Percentiles rank a stretch among this genome's conserved stretches.
phyloP scores from a whole-genome alignment of 2,888 invertebrate species.

The Scaptomyza polygonia region DNA sequence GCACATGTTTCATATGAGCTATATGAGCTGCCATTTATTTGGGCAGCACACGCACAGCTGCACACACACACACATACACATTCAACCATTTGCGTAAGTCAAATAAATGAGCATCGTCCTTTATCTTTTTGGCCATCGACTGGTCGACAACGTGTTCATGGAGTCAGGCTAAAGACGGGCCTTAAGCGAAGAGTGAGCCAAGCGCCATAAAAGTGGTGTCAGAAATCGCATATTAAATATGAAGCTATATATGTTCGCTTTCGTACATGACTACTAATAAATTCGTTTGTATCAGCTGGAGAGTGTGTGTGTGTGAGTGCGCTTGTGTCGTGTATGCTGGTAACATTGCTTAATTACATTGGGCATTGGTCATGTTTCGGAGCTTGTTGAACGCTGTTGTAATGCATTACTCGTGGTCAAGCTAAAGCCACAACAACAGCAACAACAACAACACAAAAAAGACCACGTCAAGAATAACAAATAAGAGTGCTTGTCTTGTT shows the following conservation, averaged over 20 bases:
- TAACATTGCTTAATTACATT: slow-evolving; percentile 72
- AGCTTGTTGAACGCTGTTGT: slow-evolving; percentile 63
- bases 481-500: too few species aligned
- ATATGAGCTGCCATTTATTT: slow-evolving; percentile 73
- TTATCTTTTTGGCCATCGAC: slow-evolving; percentile 56
- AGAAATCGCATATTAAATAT: slow-evolving; percentile 76
- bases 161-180: neutral
- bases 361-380: slow-evolving; percentile 55
- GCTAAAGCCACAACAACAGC: slow-evolving; percentile 42
- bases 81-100: slow-evolving; percentile 70
- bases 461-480: slow-evolving; percentile 4
- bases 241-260: slow-evolving; percentile 42
- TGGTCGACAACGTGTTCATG: slow-evolving; percentile 31
- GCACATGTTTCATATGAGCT: slow-evolving; percentile 27
- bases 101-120: slow-evolving; percentile 73
- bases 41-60: slow-evolving; percentile 37
- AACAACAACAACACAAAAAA: slow-evolving; percentile 11
- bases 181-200: neutral
- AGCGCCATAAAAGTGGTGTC: slow-evolving; percentile 64
- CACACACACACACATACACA: slow-evolving; percentile 1
- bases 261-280: slow-evolving; percentile 61
- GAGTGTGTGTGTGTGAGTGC: slow-evolving; percentile 14
- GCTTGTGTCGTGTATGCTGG: slow-evolving; percentile 4
- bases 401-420: slow-evolving; percentile 71
- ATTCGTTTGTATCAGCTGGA: slow-evolving; percentile 23